Percentiles rank a stretch among this genome's conserved stretches.
phyloP scores from a whole-genome alignment of 1,140 invertebrate species.

The Limonius californicus region DNA sequence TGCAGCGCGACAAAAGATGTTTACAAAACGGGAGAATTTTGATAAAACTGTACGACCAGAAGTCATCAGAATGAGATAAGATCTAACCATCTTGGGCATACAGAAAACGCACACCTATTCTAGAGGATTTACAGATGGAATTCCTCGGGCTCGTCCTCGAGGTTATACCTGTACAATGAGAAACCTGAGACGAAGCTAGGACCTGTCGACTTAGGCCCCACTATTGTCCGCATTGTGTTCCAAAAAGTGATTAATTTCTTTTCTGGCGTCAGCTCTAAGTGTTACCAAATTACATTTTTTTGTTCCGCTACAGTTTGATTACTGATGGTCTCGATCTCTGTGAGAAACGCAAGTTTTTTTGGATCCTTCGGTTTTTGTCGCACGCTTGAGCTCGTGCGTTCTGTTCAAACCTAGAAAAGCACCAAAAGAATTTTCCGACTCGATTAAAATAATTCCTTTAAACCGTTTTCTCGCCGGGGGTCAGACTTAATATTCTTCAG shows the following conservation, averaged over 20 bases:
- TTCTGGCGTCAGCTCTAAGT: neutral
- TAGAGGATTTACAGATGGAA: neutral
- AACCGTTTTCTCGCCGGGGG: constrained; percentile 16
- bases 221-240: constrained; percentile 8
- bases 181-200: neutral
- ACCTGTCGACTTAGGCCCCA: neutral
- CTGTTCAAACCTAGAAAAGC: too few species aligned
- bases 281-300: constrained; percentile 1
- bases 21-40: constrained; percentile 5
- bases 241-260: constrained; percentile 8
- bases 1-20: constrained; percentile 7
- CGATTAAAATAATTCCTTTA: too few species aligned
- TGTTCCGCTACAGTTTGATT: too few species aligned
- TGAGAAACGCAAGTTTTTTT: neutral
- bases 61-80: constrained; percentile 10
- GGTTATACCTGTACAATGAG: constrained; percentile 3
- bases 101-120: neutral
- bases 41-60: constrained; percentile 13
- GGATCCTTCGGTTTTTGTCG: too few species aligned
- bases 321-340: too few species aligned
- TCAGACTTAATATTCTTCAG: constrained; percentile 17
- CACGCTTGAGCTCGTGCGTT: too few species aligned
- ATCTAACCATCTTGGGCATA: neutral
- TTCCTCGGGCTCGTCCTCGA: neutral
- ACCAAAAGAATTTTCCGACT: too few species aligned